phyloP scores from a whole-genome alignment of 2,888 invertebrate genomes.

The Ectropis crepuscularia region DNA sequence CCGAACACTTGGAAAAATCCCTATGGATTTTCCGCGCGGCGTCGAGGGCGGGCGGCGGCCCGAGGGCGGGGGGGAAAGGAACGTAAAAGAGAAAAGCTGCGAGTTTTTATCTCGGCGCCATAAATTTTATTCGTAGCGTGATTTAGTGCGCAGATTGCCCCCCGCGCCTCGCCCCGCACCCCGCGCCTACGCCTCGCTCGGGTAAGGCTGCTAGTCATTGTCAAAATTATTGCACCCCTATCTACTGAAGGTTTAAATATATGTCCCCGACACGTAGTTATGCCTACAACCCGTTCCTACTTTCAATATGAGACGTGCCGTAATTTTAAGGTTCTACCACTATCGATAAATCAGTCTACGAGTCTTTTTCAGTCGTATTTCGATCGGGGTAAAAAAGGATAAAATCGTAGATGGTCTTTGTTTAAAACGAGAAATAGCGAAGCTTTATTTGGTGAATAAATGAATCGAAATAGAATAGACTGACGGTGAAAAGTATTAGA shows the following conservation, averaged over 20 bases:
- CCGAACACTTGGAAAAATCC: slow-evolving; percentile 84
- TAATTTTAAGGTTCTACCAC: slow-evolving; percentile 32
- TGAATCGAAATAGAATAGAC: slow-evolving; percentile 44
- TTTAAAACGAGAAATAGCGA: slow-evolving; percentile 41
- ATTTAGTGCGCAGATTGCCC: slow-evolving; percentile 86
- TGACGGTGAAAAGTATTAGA: slow-evolving; percentile 57
- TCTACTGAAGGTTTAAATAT: slow-evolving; percentile 84
- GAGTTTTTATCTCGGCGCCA: slow-evolving; percentile 86
- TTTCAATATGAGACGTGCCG: slow-evolving; percentile 49
- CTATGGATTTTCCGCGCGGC: slow-evolving; percentile 82
- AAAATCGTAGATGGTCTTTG: slow-evolving; percentile 38
- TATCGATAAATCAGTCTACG: slow-evolving; percentile 37
- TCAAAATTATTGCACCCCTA: slow-evolving; percentile 86
- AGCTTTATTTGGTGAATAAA: slow-evolving; percentile 36
- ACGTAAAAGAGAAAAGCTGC: slow-evolving; percentile 86
- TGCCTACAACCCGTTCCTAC: slow-evolving; percentile 76
- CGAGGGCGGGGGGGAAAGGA: slow-evolving; percentile 69
- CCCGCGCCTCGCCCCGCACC: slow-evolving; percentile 66
- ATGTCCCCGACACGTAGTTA: slow-evolving; percentile 81
- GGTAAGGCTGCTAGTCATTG: slow-evolving; percentile 85
- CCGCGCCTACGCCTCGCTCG: slow-evolving; percentile 81
- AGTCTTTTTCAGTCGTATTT: slow-evolving; percentile 16
- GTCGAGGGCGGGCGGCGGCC: slow-evolving; percentile 36
- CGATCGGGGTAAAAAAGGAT: slow-evolving; percentile 45
- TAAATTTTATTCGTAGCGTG: slow-evolving; percentile 86